These are phyloP conservation scores for Baryphthengus martii DNA, from an alignment of 2,113 vertebrate species.

Conservation along the genomic window DNA sequence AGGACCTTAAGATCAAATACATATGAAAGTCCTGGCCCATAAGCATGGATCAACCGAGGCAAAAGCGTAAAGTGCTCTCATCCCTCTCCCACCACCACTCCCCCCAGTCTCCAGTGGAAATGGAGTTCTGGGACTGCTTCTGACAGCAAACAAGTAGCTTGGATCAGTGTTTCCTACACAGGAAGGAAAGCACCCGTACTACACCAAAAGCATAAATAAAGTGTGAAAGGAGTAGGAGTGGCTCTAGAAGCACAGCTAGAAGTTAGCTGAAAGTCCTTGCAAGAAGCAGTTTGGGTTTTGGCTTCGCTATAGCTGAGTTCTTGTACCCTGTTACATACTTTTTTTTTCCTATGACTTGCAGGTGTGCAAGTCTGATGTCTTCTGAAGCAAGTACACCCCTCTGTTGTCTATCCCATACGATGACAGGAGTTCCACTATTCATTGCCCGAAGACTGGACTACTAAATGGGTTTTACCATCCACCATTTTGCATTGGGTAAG, in stretches of 20 bases:
- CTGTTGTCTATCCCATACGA: neutral
- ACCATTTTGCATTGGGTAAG: neutral
- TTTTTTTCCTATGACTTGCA: neutral
- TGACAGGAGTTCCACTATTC: neutral
- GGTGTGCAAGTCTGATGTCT: neutral
- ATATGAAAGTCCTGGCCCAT: neutral
- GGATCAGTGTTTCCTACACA: neutral
- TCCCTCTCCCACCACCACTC: neutral
- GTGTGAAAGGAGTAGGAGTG: neutral
- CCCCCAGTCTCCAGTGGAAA: neutral
- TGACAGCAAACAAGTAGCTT: neutral
- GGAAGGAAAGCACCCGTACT: neutral
- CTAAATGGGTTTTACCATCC: too few relatives aligned
- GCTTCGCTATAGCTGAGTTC: neutral
- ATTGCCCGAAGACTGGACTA: neutral
- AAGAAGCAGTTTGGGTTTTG: neutral
- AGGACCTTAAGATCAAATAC: too few relatives aligned
- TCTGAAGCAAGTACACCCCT: neutral
- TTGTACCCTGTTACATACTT: neutral
- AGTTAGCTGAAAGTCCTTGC: neutral
- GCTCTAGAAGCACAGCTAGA: neutral
- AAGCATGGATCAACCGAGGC: neutral
- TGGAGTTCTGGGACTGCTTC: neutral
- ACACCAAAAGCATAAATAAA: neutral
- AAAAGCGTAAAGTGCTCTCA: rapidly evolving